A percentile compares a stretch with the other conserved stretches of the same genome.
These are phyloP conservation scores for Euwallacea similis DNA, from an alignment of 1,140 invertebrate genomes.

Conservation along the genomic window DNA sequence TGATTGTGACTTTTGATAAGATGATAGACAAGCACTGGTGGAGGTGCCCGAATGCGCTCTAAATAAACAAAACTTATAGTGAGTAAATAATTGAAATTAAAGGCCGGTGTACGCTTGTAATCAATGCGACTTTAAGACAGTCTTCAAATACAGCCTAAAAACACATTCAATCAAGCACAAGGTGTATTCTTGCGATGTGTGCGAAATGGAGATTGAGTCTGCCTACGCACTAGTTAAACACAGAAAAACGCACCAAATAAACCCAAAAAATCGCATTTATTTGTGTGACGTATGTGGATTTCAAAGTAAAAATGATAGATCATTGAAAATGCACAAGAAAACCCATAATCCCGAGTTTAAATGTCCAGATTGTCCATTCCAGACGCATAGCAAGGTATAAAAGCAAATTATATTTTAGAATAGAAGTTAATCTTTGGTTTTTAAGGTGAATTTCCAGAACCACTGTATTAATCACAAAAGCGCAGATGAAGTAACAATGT, in stretches of 20 bases:
- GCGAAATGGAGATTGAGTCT: conserved; percentile 27
- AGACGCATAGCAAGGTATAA: conserved; percentile 35
- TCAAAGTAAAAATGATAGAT: conserved; percentile 33
- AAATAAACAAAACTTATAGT: neutral
- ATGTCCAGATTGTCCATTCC: conserved; percentile 35
- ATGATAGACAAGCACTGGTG: no score
- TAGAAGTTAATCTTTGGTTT: neutral
- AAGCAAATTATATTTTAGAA: neutral
- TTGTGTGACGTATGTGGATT: conserved; percentile 34
- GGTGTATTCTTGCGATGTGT: conserved; percentile 24
- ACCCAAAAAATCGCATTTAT: conserved; percentile 26
- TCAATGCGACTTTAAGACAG: conserved; percentile 33
- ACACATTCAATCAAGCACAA: conserved; percentile 33
- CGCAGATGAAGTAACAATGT: conserved; percentile 34
- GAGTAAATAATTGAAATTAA: neutral
- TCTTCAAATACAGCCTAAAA: conserved; percentile 28
- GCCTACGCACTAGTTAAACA: conserved; percentile 28
- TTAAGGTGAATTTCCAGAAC: conserved; percentile 29
- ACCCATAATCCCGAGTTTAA: conserved; percentile 34
- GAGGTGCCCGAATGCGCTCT: neutral
- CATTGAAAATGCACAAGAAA: conserved; percentile 33
- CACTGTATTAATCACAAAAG: conserved; percentile 33
- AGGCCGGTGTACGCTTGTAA: conserved; percentile 26
- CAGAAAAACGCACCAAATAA: conserved; percentile 18
- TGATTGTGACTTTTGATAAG: no score